Percentiles rank a stretch among this genome's conserved stretches.
Conservation (phyloP, 2,888 invertebrate genomes). For the Leptopilina myrica region DNA sequence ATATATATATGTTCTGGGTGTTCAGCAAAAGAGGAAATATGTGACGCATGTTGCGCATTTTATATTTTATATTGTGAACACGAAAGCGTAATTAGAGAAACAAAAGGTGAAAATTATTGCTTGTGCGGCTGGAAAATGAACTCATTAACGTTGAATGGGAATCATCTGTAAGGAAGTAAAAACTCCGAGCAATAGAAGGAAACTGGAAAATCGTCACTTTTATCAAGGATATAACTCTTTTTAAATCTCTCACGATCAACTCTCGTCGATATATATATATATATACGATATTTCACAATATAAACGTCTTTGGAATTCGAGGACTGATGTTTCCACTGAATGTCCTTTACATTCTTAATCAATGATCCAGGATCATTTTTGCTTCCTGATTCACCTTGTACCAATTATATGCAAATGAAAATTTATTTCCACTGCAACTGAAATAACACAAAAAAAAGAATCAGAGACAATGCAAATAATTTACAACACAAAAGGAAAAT, state of each 20-base stretch:
- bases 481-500: too few species aligned
- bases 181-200: constrained; percentile 19
- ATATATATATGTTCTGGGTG: constrained; percentile 3
- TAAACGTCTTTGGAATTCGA: constrained; percentile 58
- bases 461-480: too few species aligned
- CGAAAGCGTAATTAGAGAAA: constrained; percentile 56
- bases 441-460: too few species aligned
- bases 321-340: constrained; percentile 57
- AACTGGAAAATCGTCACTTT: constrained; percentile 44
- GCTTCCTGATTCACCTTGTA: constrained; percentile 11
- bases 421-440: not conserved
- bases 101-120: constrained; percentile 38
- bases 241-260: constrained; percentile 27
- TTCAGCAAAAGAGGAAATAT: constrained; percentile 36
- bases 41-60: constrained; percentile 48
- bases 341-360: constrained; percentile 69
- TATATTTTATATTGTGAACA: constrained; percentile 42
- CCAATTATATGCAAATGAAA: not conserved
- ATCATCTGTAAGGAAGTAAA: constrained; percentile 47
- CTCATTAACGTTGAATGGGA: constrained; percentile 53
- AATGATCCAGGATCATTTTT: constrained; percentile 64
- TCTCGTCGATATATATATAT: not conserved
- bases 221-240: constrained; percentile 50
- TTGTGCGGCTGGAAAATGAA: constrained; percentile 49
- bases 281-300: constrained; percentile 57